Base-by-base conservation (phyloP, 2,797 vertebrate species). In the Notoglanidium macrostoma region DNA sequence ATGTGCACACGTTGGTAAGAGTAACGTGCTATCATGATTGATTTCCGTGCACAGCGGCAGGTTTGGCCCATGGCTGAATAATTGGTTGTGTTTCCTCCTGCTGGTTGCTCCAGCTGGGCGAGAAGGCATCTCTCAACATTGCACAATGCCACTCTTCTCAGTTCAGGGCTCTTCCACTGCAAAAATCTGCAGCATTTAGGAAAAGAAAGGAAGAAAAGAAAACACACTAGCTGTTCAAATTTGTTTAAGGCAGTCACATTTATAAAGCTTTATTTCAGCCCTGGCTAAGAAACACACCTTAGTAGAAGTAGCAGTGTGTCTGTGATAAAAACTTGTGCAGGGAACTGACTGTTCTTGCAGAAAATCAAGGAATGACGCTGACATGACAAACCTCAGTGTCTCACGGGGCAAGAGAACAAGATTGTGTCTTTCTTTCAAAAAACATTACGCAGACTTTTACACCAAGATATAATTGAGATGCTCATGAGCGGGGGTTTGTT, bases 1-100 rank as follows among this genome's bases (percentile, higher is more conserved):
- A 5, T 61, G 65, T 59, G 76, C 3, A 1, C 26, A 55, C 26
- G 46, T 76, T 51, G 74, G 67, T 68, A 67, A 85, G 70, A 40
- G 74, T 86, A 68, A 51, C 46, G 49, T 80, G 59, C 87, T 73
- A 78, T 79, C 70, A 65, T 87, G 89, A 89, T 87, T 89, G 85
- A 91, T 89, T 89, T 68, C 82, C 44, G 26, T n/a, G 79, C 74
- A 87, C 76, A 46, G 61, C 68, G 14, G 57, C 84, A 86, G 77
- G 72, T 89, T 88, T 88, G 77, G 84, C 88, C 84, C 57, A 67
- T 83, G 88, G 90, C 72, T 88, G 85, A 89, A 87, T 89, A 89
- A 87, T 79, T 88, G 74, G 89, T 73, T 86, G 63, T 84, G 70
- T 89, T 89, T 85, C 79, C 87, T 89, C 85, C 85, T 88, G 87